Base-by-base conservation (phyloP, 2,113 vertebrate genomes). In the Prietella phreatophila region DNA sequence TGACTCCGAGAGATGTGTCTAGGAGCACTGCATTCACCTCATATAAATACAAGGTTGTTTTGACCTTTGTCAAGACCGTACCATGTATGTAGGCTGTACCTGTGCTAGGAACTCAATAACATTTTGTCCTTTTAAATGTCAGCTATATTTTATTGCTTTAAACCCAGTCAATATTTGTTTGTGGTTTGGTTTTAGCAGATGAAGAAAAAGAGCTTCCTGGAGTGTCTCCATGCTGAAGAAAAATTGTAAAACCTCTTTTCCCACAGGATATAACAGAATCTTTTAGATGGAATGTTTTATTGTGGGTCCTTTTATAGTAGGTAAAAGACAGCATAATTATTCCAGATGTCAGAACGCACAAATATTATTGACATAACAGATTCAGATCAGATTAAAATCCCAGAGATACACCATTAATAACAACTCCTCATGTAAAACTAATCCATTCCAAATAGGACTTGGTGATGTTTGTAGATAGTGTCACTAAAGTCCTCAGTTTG, bases 391-490 rank as follows among this genome's bases (percentile, higher is more conserved):
- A 80, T n/a, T 33, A 56, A 80, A 80, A 56, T 80, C 50, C 8
- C 15, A 79, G 50, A 79, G 76, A 79, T 53, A 55, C 6, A 1
- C 42, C 17, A 55, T n/a, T 79, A 30, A 55, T 55, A 55, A 53
- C 50, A 79, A 47, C 47, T 55, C 50, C 22, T 25, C 1, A 50
- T 27, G 5, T 75, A 39, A 75, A 42, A 42, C 36, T 39, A 75
- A 75, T 42, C 33, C 33, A 73, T 73, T 73, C 33, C 73, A 76
- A 76, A 76, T 76, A 76, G 25, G 22, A 78, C 75, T 78, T 50
- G 75, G 22, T 50, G 75, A 42, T 11, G 50, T 78, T 78, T 50
- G 75, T 50, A 50, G 42, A 50, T 78, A 50, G 11, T 50, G 27
- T 47, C 42, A 50, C 10, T 27, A 1, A 15, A 3, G 4, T 22